These are phyloP conservation scores for Perodicticus potto DNA, from an alignment of 2,797 vertebrate genomes.

Conservation along the genomic window DNA sequence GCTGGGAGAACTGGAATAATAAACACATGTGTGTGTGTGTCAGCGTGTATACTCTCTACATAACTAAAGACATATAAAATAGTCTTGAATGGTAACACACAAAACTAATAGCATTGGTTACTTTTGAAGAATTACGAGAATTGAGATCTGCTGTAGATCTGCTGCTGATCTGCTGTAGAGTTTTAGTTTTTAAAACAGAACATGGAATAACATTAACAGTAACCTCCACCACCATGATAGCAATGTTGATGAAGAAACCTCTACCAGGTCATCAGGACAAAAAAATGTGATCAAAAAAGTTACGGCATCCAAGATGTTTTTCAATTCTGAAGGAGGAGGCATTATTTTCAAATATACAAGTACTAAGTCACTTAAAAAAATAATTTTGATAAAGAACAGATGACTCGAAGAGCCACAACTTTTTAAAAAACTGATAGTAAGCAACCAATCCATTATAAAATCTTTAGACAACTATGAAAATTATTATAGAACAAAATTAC, in stretches of 20 bases:
- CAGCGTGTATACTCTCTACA: background rate
- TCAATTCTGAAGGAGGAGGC: background rate
- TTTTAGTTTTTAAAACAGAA: background rate
- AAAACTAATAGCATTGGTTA: background rate
- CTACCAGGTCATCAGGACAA: background rate
- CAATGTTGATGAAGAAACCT: background rate
- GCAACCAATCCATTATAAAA: background rate
- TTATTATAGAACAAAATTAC: background rate
- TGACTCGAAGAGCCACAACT: background rate
- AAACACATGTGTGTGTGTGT: too few species aligned
- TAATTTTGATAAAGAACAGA: background rate
- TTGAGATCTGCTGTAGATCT: too few species aligned
- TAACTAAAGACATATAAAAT: background rate
- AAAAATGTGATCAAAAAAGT: background rate
- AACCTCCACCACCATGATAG: background rate
- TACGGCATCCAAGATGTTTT: background rate
- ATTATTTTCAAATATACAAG: background rate
- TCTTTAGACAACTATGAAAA: background rate
- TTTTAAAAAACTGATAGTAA: background rate
- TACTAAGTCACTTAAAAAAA: background rate
- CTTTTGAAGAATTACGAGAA: background rate
- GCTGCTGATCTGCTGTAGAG: background rate
- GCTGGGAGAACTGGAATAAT: background rate
- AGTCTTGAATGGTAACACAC: background rate
- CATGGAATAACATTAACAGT: background rate